Conservation (phyloP, 2,888 invertebrate genomes). For the Ornithoptera priamus region DNA sequence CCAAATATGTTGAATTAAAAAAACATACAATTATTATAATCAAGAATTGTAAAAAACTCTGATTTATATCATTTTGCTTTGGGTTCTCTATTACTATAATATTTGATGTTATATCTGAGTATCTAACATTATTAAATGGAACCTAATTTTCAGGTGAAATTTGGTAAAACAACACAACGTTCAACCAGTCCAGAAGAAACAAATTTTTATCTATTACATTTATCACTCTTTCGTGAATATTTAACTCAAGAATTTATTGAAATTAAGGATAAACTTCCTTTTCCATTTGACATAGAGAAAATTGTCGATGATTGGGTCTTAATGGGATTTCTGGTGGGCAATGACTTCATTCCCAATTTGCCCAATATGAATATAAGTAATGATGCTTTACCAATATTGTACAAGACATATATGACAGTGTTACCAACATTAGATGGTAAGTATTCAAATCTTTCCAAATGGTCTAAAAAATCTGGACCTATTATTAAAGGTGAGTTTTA, state of each 20-base stretch:
- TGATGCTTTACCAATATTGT: constrained; percentile 92
- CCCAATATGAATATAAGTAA: constrained; percentile 96
- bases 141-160: constrained; percentile 81
- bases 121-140: neutral
- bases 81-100: neutral
- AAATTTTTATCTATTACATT: constrained; percentile 94
- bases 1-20: no score
- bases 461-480: no score
- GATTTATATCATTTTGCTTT: neutral
- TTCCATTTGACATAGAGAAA: constrained; percentile 91
- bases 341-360: constrained; percentile 98
- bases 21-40: no score
- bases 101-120: neutral
- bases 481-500: no score
- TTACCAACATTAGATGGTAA: constrained; percentile 92
- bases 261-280: constrained; percentile 84
- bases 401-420: constrained; percentile 92
- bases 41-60: no score
- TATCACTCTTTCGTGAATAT: constrained; percentile 95
- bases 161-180: constrained; percentile 84
- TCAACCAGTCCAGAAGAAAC: constrained; percentile 91
- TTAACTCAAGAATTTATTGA: constrained; percentile 92
- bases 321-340: constrained; percentile 98
- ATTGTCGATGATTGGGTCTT: constrained; percentile 99
- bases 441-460: constrained; percentile 32